Base-by-base conservation (phyloP, 92 coral and sea anemone genomes). In the Phenganax stokvisi region DNA sequence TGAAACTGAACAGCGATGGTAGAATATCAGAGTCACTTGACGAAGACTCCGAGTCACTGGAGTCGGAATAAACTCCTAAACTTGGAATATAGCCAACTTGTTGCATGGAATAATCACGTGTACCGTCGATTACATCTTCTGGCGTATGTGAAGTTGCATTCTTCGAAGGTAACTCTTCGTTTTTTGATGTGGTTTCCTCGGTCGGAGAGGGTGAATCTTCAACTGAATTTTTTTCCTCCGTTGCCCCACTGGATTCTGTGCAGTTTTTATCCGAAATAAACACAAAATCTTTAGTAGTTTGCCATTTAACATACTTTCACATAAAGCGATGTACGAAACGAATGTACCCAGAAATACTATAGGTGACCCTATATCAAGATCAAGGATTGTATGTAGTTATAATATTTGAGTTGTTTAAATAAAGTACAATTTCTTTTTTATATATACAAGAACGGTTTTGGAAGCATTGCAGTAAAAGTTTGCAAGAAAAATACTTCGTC, bases 41-140 rank as follows among this genome's bases (percentile, higher is more conserved):
- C 0, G 96, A 91, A 1, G 97, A 70, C 28, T 94, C 96, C 7
- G 98, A 94, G 72, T 92, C 98, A 80, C 98, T 94, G 6, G 97
- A 92, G 76, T 94, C 98, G 30, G 97, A 92, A 80, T 94, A 94
- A 63, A 87, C 84, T 11, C 92, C 91, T 84, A 94, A 69, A 10
- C 98, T 92, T 47, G 92, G 93, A 58, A 93, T 92, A 52, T 83
- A 87, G 62, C 61, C 77, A 68, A 66, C 66, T 75, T 64, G 85
- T 13, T 80, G 54, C 55, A 57, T 55, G 63, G 12, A 67, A 10
- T 54, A 53, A 57, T 27, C 60, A 51, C 54, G 66, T 81, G 56
- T 57, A 10, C 73, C 67, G 74, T 27, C 76, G 10, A 10, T 82
- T 51, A 20, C 65, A 65, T 75, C 86, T 55, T 8, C 7, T 53